A percentile compares a stretch with the other conserved stretches of the same genome.
phyloP scores from a whole-genome alignment of 2,797 vertebrate genomes.

The Phyllotis vaccarum region DNA sequence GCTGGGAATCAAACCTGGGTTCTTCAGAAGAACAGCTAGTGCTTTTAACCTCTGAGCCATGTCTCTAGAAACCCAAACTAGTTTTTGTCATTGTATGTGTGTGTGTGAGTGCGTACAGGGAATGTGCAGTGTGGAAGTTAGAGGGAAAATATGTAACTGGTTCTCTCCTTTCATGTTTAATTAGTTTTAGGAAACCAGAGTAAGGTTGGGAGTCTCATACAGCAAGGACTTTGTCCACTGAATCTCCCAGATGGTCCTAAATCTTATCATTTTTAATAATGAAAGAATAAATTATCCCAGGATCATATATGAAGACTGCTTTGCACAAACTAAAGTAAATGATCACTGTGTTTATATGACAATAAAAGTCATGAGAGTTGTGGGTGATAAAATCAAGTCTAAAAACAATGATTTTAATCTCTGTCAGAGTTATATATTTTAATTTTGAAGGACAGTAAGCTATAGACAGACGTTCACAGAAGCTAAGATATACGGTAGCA shows the following conservation, averaged over 20 bases:
- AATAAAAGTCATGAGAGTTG: not conserved
- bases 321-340: not conserved
- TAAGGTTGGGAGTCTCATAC: not conserved
- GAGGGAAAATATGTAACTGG: not conserved
- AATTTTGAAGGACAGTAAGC: not conserved
- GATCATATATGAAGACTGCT: not conserved
- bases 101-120: not conserved
- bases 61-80: not conserved
- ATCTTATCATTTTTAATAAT: not conserved
- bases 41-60: not conserved
- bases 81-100: not conserved
- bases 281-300: not conserved
- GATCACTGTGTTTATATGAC: not conserved
- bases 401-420: conserved; percentile 12
- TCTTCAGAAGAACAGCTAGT: not conserved
- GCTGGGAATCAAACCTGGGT: too few species aligned
- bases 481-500: conserved; percentile 17
- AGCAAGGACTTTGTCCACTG: not conserved
- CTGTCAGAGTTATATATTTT: conserved; percentile 4
- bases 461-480: conserved; percentile 15
- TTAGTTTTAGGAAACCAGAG: not conserved
- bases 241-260: not conserved
- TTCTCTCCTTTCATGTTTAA: not conserved
- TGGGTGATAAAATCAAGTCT: conserved; percentile 22
- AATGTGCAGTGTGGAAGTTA: too few species aligned